Evolutionary conservation across 2,797 vertebrate species (phyloP).

Genomic region (Salarias fasciatus): DNA sequence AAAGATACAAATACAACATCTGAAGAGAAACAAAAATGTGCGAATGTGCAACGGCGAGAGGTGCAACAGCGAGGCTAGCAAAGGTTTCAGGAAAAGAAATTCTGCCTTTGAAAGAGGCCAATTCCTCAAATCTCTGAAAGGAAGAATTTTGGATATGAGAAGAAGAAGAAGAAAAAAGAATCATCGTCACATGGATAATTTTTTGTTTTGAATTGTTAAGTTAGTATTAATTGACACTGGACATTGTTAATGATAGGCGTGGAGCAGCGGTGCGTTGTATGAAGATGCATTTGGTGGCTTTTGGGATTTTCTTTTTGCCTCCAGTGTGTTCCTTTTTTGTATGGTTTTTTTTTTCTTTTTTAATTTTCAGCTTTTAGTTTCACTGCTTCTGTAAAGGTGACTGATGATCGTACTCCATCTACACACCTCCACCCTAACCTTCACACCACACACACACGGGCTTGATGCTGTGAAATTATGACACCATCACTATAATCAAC

Average conservation of each 20-base stretch:
- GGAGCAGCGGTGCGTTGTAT: constrained; percentile 87
- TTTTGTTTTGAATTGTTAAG: constrained; percentile 73
- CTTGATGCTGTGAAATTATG: constrained; percentile 93
- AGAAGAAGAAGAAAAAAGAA: constrained; percentile 62
- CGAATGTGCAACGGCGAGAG: constrained; percentile 62
- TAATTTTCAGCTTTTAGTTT: constrained; percentile 91
- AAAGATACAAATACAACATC: constrained; percentile 73
- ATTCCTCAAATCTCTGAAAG: constrained; percentile 81
- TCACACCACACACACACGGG: constrained; percentile 91
- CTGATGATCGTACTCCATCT: constrained; percentile 73
- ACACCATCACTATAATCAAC: constrained; percentile 82
- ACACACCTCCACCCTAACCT: constrained; percentile 84
- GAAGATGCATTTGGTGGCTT: constrained; percentile 84
- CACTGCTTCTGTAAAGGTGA: constrained; percentile 93
- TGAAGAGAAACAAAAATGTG: constrained; percentile 73
- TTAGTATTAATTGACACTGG: constrained; percentile 97
- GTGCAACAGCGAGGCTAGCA: constrained; percentile 60
- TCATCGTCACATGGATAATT: constrained; percentile 81
- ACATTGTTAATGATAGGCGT: constrained; percentile 89
- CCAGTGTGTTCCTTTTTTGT: constrained; percentile 86
- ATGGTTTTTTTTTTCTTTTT: constrained; percentile 71
- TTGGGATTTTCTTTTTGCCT: constrained; percentile 90
- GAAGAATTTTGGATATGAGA: constrained; percentile 75
- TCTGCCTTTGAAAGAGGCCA: constrained; percentile 89
- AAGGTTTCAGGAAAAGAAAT: constrained; percentile 76